Base-by-base conservation (phyloP, 2,113 vertebrate species). In the Meles meles region DNA sequence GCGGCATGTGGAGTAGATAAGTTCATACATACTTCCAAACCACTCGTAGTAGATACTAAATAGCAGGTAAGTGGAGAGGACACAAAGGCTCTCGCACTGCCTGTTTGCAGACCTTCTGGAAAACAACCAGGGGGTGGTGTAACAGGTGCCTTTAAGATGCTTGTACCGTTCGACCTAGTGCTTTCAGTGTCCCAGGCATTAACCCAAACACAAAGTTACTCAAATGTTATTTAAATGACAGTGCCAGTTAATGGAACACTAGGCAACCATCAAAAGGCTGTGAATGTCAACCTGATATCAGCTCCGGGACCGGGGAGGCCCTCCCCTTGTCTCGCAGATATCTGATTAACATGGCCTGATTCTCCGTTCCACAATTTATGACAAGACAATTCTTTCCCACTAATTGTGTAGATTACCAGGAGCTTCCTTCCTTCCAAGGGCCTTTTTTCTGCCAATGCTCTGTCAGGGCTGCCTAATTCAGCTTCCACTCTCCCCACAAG, bases 341-440 rank as follows among this genome's bases (percentile, higher is more conserved):
- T 31, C 79, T 86, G 23, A 93, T 86, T 74, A 72, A 67, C 23
- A 29, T 23, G 91, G 72, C 85, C 93, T 69, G 57, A 39, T 37
- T 81, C 61, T 87, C 80, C 25, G 23, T 34, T 37, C 81, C 61
- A 55, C n/a, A 49, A 0, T 77, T 93, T 44, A n/a, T 76, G 49
- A 83, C 89, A 92, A 95, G 74, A 87, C 74, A 88, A 20, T 61
- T 81, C 47, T n/a, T 77, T 83, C 55, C 11, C n/a, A 42, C 85
- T 85, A 52, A 63, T 34, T 21, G 23, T 92, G 42, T n/a, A 67
- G 59, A 82, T 77, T 7, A 42, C 39, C 9, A 47, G 80, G 49
- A 49, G 57, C 57, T 49, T 52, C n/a, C 57, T 59, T 86, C 42
- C 77, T 90, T 90, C 27, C 27, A 8, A 39, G 37, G 31, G 37